Base-by-base conservation (phyloP, 2,113 vertebrate species). In the Oxygymnocypris stewartii region DNA sequence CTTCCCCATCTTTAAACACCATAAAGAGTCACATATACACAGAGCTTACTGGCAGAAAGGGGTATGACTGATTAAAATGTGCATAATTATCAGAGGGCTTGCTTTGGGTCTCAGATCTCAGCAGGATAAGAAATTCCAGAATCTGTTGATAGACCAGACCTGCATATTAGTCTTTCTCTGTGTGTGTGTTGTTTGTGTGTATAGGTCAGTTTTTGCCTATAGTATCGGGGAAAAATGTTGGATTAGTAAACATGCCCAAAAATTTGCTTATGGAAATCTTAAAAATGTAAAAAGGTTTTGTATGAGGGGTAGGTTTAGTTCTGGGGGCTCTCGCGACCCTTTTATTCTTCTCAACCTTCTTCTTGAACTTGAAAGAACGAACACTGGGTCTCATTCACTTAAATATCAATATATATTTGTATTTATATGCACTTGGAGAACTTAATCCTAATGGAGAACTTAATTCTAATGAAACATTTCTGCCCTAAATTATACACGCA, bases 1-100 rank as follows among this genome's bases (percentile, higher is more conserved):
- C 87, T 40, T 47, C 65, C 40, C 84, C 28, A 69, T 86, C 61
- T 81, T 35, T 23, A 80, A 69, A 54, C 51, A 85, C 54, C 49
- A 74, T 35, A 85, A 49, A 84, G 23, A 88, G 23, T 35, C 69
- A 49, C 31, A 71, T 20, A 79, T 59, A 40, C 61, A 51, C 49
- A 81, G 42, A 59, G 69, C 85, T 85, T 51, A 47, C 40, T 67
- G 69, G 49, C 47, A 6, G 37, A 31, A 84, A 81, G 6, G 20
- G 57, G 31, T 40, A 79, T 23, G 54, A 61, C 51, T 83, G 31
- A 84, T 78, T 65, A 31, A 61, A 86, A 82, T 57, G 76, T 25
- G 63, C 82, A 80, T 51, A 84, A 82, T 85, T n/a, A 23, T 59
- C 73, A 63, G 71, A 59, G 0, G 14, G 63, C 18, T 82, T 51